Evolutionary conservation across 1,140 invertebrate species (phyloP).

Genomic region (Gryon sp.): DNA sequence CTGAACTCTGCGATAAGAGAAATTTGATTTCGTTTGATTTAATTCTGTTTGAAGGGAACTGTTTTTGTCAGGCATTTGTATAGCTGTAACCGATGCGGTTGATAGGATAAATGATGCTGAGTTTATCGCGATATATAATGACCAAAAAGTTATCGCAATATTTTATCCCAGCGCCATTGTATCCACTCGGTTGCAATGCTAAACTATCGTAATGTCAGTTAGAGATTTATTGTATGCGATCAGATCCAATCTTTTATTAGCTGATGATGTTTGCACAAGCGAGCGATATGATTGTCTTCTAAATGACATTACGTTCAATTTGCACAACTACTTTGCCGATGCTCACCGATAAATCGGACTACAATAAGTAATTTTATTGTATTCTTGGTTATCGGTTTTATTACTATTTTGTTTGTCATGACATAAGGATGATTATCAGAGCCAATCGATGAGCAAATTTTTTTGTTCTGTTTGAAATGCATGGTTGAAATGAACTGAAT

Average conservation of each 20-base stretch:
- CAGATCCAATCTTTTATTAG: conserved; percentile 4
- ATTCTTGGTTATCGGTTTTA: conserved; percentile 23
- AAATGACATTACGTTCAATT: conserved; percentile 35
- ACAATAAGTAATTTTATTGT: conserved; percentile 14
- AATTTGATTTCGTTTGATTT: conserved; percentile 14
- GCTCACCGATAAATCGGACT: conserved; percentile 16
- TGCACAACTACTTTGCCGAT: conserved; percentile 20
- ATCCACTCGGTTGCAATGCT: conserved; percentile 3
- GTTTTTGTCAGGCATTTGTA: too few relatives aligned
- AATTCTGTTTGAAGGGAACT: too few relatives aligned
- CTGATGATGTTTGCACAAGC: conserved; percentile 15
- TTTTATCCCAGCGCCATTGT: not conserved
- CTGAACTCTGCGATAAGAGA: conserved; percentile 71
- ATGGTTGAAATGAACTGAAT: conserved; percentile 64
- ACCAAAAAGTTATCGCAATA: not conserved
- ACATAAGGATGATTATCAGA: conserved; percentile 50
- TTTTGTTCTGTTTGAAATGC: conserved; percentile 53
- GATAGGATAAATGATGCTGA: conserved; percentile 19
- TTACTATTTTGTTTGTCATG: conserved; percentile 27
- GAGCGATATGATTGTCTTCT: conserved; percentile 23
- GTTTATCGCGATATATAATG: too few relatives aligned
- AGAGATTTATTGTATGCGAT: conserved; percentile 11
- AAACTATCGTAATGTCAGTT: conserved; percentile 31
- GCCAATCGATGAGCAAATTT: conserved; percentile 57
- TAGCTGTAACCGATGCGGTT: not conserved